phyloP scores from a whole-genome alignment of 2,797 vertebrate genomes.

The Anisognathus igniventris region DNA sequence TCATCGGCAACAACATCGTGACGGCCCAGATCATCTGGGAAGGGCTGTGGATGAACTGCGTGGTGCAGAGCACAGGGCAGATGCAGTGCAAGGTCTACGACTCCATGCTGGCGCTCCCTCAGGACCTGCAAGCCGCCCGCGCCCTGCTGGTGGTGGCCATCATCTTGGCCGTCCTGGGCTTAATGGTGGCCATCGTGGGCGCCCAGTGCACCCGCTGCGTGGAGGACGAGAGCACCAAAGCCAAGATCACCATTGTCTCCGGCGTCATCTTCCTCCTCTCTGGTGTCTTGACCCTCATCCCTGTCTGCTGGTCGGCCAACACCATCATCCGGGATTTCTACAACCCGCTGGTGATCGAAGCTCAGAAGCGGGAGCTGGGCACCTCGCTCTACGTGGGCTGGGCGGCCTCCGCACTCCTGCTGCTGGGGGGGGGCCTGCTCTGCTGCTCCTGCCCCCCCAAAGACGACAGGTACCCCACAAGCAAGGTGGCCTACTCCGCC shows the following conservation, averaged over 20 bases:
- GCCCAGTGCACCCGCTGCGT: constrained; percentile 95
- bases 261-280: constrained; percentile 88
- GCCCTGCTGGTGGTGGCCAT: constrained; percentile 88
- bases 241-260: constrained; percentile 89
- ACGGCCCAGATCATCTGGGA: constrained; percentile 91
- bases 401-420: constrained; percentile 82
- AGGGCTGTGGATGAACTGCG: constrained; percentile 88
- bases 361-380: constrained; percentile 89
- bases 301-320: constrained; percentile 92
- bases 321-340: constrained; percentile 94
- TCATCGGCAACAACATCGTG: constrained; percentile 92
- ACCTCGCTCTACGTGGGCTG: constrained; percentile 89
- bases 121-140: constrained; percentile 88
- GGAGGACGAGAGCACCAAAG: constrained; percentile 87
- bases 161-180: constrained; percentile 81
- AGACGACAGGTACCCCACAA: constrained; percentile 80
- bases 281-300: constrained; percentile 88
- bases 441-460: constrained; percentile 91
- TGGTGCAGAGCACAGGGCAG: constrained; percentile 93
- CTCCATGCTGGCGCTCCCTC: constrained; percentile 85
- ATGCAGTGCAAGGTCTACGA: constrained; percentile 94
- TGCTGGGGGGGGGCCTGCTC: constrained; percentile 87
- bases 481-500: constrained; percentile 85
- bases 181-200: constrained; percentile 87
- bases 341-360: constrained; percentile 79